phyloP scores from a whole-genome alignment of 2,113 vertebrate species.

The Tragelaphus buxtoni region DNA sequence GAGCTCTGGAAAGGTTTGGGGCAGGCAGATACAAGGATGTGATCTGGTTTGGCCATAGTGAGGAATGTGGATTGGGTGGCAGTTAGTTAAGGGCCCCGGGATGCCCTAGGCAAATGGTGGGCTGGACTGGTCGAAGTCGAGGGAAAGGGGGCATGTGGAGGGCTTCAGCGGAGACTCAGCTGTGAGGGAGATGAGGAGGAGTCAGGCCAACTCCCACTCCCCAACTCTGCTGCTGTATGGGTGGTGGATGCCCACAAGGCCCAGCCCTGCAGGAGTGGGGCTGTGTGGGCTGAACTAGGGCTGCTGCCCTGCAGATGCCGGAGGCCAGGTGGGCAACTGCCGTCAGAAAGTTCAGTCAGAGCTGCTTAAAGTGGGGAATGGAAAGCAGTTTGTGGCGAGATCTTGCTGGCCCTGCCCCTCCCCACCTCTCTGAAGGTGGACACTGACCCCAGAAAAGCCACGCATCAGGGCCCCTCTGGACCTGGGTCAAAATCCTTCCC shows the following conservation, averaged over 20 bases:
- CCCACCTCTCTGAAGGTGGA: neutral
- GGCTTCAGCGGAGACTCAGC: neutral
- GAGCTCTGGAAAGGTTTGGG: neutral
- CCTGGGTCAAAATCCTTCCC: neutral
- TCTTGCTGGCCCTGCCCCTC: too few species aligned
- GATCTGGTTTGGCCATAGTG: neutral
- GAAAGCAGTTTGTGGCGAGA: neutral
- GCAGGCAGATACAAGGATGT: accelerated
- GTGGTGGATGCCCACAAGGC: neutral
- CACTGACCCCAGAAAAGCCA: neutral
- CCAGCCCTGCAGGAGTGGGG: too few species aligned
- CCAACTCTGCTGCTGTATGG: accelerated
- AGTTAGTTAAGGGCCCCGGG: neutral
- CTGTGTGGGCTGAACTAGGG: neutral
- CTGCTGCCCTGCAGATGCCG: neutral
- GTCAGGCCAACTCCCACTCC: accelerated
- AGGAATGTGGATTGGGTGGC: neutral
- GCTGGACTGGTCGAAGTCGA: neutral
- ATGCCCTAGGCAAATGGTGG: neutral
- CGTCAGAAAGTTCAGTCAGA: neutral
- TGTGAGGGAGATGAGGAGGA: neutral
- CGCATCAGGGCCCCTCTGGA: neutral
- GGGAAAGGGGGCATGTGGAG: neutral
- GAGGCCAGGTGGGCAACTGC: too few species aligned
- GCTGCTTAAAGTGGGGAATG: too few species aligned